Evolutionary conservation across 1,140 invertebrate genomes (phyloP).

Genomic region (Trichomalopsis sarcophagae): DNA sequence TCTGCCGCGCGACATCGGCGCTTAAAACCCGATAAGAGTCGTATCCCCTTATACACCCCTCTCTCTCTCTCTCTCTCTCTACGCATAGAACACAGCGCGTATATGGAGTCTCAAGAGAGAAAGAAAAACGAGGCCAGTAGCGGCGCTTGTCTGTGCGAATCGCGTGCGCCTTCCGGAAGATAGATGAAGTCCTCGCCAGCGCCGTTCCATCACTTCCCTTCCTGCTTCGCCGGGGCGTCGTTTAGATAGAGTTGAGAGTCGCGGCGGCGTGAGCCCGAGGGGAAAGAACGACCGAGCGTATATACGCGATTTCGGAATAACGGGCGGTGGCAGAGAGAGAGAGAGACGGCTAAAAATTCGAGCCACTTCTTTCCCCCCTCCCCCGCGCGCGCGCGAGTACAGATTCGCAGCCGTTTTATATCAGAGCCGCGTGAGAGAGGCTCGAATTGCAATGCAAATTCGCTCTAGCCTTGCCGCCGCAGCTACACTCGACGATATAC

Average conservation of each 20-base stretch:
- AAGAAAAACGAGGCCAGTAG: conserved; percentile 39
- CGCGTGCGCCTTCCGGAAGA: conserved; percentile 29
- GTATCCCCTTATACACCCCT: neutral
- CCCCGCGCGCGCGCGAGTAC: neutral
- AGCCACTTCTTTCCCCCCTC: conserved; percentile 1
- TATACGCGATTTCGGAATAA: conserved; percentile 15
- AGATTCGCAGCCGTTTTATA: neutral
- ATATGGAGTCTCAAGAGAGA: neutral
- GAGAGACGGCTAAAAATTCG: conserved; percentile 25
- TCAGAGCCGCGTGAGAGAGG: neutral
- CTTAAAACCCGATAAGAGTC: conserved; percentile 28
- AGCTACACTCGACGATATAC: neutral
- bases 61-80: too few relatives aligned
- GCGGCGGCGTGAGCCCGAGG: neutral
- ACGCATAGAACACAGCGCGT: neutral
- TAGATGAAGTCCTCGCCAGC: conserved; percentile 28
- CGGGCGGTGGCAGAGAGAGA: neutral
- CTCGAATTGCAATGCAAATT: conserved; percentile 40
- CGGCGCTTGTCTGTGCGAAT: neutral
- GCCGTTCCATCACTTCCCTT: conserved; percentile 37
- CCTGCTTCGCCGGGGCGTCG: neutral
- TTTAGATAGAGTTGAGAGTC: conserved; percentile 9
- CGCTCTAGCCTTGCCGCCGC: conserved; percentile 14
- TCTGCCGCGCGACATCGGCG: conserved; percentile 30
- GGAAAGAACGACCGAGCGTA: neutral